Percentiles rank a stretch among this genome's conserved stretches.
Evolutionary conservation across 2,888 invertebrate genomes (phyloP).

Genomic region (Unio pictorum): DNA sequence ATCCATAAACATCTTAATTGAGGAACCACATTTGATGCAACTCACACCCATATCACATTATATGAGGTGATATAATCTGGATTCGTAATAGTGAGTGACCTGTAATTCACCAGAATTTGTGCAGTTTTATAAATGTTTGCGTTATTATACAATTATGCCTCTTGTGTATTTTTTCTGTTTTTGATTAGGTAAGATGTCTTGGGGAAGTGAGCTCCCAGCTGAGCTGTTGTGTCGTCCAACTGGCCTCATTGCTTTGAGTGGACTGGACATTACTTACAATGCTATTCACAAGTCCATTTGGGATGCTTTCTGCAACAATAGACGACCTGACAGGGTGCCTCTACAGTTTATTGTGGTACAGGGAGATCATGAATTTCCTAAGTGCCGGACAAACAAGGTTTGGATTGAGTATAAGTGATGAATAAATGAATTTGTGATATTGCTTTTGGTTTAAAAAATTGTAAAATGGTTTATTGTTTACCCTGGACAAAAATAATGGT

Average conservation of each 20-base stretch:
- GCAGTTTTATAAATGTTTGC: no score
- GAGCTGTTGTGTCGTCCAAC: constrained; percentile 89
- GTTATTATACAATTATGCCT: no score
- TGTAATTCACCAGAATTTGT: no score
- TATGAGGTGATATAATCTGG: no score
- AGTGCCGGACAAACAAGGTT: constrained; percentile 69
- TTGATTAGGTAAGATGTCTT: constrained; percentile 60
- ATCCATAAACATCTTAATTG: no score
- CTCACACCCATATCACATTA: no score
- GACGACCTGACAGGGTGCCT: constrained; percentile 85
- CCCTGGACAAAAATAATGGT: no score
- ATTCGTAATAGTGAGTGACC: no score
- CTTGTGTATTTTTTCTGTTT: no score
- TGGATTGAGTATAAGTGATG: neutral
- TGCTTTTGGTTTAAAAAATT: no score
- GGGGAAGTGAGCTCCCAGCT: constrained; percentile 79
- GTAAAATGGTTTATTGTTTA: no score
- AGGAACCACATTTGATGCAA: no score
- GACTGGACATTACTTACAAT: constrained; percentile 88
- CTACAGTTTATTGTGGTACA: constrained; percentile 87
- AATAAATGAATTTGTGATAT: neutral
- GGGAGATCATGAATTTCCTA: constrained; percentile 88
- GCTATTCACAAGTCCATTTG: constrained; percentile 91
- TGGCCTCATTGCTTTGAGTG: constrained; percentile 89
- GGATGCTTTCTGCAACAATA: constrained; percentile 90